A percentile compares a stretch with the other conserved stretches of the same genome.
Conservation (phyloP, 2,797 vertebrate genomes). For the Schizopygopsis malacanthus region DNA sequence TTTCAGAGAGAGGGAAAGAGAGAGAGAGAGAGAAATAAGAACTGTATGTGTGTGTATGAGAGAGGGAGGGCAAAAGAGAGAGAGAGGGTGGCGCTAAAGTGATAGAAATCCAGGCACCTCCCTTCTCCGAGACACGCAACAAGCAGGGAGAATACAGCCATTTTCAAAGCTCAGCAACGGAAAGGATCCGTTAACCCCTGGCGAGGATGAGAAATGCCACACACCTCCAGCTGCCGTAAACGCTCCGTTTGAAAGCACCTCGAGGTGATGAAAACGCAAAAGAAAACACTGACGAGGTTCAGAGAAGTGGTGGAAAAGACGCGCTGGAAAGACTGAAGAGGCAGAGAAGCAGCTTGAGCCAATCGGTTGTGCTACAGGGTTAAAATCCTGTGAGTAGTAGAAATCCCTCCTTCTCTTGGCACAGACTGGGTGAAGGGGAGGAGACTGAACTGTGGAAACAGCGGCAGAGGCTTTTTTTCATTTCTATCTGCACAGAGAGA, state of each 20-base stretch:
- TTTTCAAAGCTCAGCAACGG: slow-evolving; percentile 66
- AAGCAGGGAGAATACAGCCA: slow-evolving; percentile 60
- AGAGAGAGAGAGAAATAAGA: slow-evolving; percentile 61
- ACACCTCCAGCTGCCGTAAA: slow-evolving; percentile 10
- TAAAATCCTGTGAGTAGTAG: slow-evolving; percentile 84
- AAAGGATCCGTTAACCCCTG: slow-evolving; percentile 57
- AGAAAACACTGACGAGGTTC: background rate
- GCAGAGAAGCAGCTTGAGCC: slow-evolving; percentile 42
- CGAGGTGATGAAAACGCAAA: slow-evolving; percentile 1
- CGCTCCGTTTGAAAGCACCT: background rate
- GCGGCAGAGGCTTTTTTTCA: slow-evolving; percentile 71
- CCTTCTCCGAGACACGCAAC: slow-evolving; percentile 61
- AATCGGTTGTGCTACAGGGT: slow-evolving; percentile 77
- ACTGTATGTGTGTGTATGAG: slow-evolving; percentile 64
- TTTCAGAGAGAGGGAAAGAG: slow-evolving; percentile 74
- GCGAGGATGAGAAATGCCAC: slow-evolving; percentile 47
- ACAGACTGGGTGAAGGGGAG: slow-evolving; percentile 85
- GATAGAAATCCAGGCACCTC: slow-evolving; percentile 60
- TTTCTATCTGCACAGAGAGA: slow-evolving; percentile 67
- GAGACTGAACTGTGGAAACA: slow-evolving; percentile 87
- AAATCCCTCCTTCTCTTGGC: slow-evolving; percentile 86
- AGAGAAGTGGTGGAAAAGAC: slow-evolving; percentile 40
- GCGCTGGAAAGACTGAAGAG: slow-evolving; percentile 63
- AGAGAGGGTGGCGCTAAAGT: slow-evolving; percentile 63
- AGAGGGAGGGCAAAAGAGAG: slow-evolving; percentile 65